A percentile compares a stretch with the other conserved stretches of the same genome.
Conservation (phyloP, 2,113 vertebrate species). For the Percina caprodes region DNA sequence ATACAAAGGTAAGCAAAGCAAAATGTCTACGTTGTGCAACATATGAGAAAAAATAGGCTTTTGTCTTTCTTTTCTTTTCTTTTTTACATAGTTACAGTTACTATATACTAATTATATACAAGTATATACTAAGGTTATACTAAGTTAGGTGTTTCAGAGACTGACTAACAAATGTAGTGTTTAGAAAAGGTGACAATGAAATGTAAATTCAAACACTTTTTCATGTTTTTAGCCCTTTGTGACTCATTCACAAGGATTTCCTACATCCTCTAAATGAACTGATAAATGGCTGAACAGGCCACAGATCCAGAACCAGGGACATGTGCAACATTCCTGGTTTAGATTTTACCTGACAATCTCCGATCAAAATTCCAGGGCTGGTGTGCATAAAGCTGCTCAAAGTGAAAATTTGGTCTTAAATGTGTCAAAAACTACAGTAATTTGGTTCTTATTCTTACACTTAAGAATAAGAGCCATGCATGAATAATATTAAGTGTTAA, state of each 20-base stretch:
- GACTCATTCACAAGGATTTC: not conserved
- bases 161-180: not conserved
- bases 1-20: not conserved
- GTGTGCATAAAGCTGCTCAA: not conserved
- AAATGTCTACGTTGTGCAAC: not conserved
- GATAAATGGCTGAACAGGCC: not conserved
- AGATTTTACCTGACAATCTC: not conserved
- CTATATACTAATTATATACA: not conserved
- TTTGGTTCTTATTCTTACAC: not conserved
- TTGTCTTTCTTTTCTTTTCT: not conserved
- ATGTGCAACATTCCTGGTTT: not conserved
- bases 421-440: not conserved
- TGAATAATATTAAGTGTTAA: not conserved
- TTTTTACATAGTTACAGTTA: not conserved
- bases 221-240: not conserved
- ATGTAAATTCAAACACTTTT: not conserved
- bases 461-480: not conserved
- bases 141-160: conserved; percentile 13
- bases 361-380: not conserved
- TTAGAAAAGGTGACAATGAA: conserved; percentile 2
- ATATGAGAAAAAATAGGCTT: not conserved
- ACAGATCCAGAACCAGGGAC: not conserved
- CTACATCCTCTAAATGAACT: not conserved
- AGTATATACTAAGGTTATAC: too few species aligned
- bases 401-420: not conserved